Base-by-base conservation (phyloP, 2,797 vertebrate species). In the Ammospiza maritima region DNA sequence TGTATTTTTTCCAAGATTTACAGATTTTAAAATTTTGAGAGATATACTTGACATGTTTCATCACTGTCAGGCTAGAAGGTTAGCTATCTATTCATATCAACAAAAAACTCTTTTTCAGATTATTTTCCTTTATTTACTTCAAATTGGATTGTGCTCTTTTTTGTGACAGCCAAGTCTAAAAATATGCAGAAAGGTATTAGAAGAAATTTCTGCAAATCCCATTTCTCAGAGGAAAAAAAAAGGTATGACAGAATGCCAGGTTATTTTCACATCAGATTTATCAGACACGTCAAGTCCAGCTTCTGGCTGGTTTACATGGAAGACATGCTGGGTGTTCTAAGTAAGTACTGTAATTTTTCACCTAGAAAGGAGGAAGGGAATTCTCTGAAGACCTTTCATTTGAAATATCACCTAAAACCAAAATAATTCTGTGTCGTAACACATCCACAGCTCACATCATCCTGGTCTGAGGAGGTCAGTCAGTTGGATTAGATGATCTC, bases 61-160 rank as follows among this genome's bases (percentile, higher is more conserved):
- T 51, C 47, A 48, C 9, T 34, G 38, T 58, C 51, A 77, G 62
- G 13, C 27, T 92, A 57, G 34, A 91, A 85, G 34, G 72, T 92
- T 44, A 85, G n/a, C 69, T 65, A 85, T 22, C 30, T 32, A 44
- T 54, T 74, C 54, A 58, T 18, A 77, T 65, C 10, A 85, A 69
- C 11, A 53, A 71, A 71, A 62, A 71, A 38, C 20, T 58, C 18
- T 42, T 71, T 79, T 89, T 54, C 62, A 73, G n/a, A 87, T 73
- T 61, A 26, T 56, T 70, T n/a, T 38, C 6, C 5, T 45, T 83
- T 73, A 57, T 61, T 77, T 11, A 50, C 47, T 66, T 91, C 36
- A 44, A 88, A 95, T 66, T 95, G 89, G 90, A 90, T 95, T 96
- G 93, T 92, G 92, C 93, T 72, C 44, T 89, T 93, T 89, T 61